Percentiles rank a stretch among this genome's conserved stretches.
phyloP scores from a whole-genome alignment of 2,797 vertebrate genomes.

The Ptychobarbus kaznakovi region DNA sequence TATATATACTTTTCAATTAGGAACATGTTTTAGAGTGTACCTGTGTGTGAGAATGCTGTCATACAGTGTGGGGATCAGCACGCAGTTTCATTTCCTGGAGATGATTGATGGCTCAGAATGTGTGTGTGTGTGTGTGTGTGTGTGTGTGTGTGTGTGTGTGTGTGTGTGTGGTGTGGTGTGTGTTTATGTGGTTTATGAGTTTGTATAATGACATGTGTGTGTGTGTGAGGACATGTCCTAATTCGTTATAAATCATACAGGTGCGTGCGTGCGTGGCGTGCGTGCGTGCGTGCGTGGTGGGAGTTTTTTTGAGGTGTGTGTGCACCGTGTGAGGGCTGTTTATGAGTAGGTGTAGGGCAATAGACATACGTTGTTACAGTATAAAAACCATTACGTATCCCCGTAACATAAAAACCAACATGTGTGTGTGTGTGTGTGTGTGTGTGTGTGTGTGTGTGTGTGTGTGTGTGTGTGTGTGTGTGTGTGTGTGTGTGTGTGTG shows the following conservation, averaged over 20 bases:
- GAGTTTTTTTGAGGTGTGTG: too few relatives aligned
- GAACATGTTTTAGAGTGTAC: constrained; percentile 45
- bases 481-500: constrained; percentile 19
- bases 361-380: too few relatives aligned
- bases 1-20: not conserved
- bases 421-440: constrained; percentile 21
- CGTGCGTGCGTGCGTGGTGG: too few relatives aligned
- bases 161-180: constrained; percentile 27
- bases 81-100: constrained; percentile 69
- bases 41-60: constrained; percentile 49
- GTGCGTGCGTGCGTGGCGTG: too few relatives aligned
- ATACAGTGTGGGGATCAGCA: constrained; percentile 60
- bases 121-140: not conserved
- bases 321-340: too few relatives aligned
- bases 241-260: too few relatives aligned
- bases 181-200: too few relatives aligned
- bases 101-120: constrained; percentile 70
- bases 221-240: too few relatives aligned
- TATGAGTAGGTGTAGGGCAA: too few relatives aligned
- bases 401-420: too few relatives aligned
- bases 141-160: constrained; percentile 32
- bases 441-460: constrained; percentile 29
- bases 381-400: too few relatives aligned
- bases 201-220: too few relatives aligned
- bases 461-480: constrained; percentile 1